Base-by-base conservation (phyloP, 2,888 invertebrate species). In the Troides aeacus region DNA sequence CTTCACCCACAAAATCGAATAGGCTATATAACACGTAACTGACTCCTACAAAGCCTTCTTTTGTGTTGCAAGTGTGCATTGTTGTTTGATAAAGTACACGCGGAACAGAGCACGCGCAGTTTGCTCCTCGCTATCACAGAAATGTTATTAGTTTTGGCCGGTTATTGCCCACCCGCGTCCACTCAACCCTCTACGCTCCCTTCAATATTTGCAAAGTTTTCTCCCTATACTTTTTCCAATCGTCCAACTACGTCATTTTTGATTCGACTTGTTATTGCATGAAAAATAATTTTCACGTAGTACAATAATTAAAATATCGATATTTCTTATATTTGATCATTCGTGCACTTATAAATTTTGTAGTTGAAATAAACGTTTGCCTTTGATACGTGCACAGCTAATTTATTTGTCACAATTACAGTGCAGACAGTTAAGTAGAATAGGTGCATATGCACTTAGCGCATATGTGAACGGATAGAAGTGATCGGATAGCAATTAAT, bases 91-190 rank as follows among this genome's bases (percentile, higher is more conserved):
- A 89, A 89, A 87, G 84, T 86, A 86, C 81, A 83, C 77, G 78
- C 81, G 76, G 80, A 85, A 84, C 84, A 85, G 85, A 84, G 79
- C 80, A 79, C 81, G 85, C 81, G 85, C 85, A 81, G 84, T 84
- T 86, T 80, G 80, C 84, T 86, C 79, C 84, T 82, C 81, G 83
- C 88, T 89, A 89, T 89, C 88, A 86, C 87, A 91, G 91, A 90
- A 90, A 90, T 91, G 88, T 90, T 91, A 91, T 91, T 91, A 90
- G 90, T 90, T 90, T 90, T 86, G 85, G 88, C 85, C 82, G 88
- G 88, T 87, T 89, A 88, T 90, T 89, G 88, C 86, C 86, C 86
- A 84, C 87, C 87, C 82, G 78, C 79, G 80, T 82, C 81, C 84
- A 81, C 78, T 79, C 84, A 81, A 81, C 85, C 88, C 86, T 84